These are phyloP conservation scores for Cristatella mucedo DNA, from an alignment of 2,888 invertebrate genomes.

Conservation along the genomic window DNA sequence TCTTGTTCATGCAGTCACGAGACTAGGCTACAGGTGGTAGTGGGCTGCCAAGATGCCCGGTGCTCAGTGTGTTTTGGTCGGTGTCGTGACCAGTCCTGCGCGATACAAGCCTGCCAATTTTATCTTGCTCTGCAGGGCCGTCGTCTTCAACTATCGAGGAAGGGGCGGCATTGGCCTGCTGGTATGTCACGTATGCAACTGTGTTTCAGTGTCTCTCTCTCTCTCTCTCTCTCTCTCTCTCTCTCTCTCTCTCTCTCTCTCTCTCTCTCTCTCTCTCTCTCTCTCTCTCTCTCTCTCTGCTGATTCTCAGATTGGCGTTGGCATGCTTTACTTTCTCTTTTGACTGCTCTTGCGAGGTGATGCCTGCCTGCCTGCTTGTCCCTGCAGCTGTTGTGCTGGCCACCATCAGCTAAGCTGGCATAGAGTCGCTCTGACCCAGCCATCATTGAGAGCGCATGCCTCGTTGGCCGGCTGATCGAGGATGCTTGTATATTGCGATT, in stretches of 20 bases:
- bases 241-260: constrained; percentile 10
- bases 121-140: constrained; percentile 19
- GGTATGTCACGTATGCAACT: constrained; percentile 18
- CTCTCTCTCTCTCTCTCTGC: constrained; percentile 11
- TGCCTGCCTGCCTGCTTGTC: too few species aligned
- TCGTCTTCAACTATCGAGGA: constrained; percentile 35
- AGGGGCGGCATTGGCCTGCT: constrained; percentile 27
- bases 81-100: background rate
- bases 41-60: too few species aligned
- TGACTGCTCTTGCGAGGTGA: too few species aligned
- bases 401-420: too few species aligned
- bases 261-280: constrained; percentile 12
- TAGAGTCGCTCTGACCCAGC: too few species aligned
- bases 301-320: too few species aligned
- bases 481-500: too few species aligned
- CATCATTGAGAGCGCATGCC: too few species aligned
- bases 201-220: constrained; percentile 8
- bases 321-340: too few species aligned
- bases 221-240: constrained; percentile 9
- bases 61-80: background rate
- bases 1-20: constrained; percentile 20
- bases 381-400: too few species aligned
- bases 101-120: background rate
- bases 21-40: constrained; percentile 28
- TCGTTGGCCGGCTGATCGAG: too few species aligned